Base-by-base conservation (phyloP, 2,888 invertebrate species). In the Chaetogeoica ovagalla region DNA sequence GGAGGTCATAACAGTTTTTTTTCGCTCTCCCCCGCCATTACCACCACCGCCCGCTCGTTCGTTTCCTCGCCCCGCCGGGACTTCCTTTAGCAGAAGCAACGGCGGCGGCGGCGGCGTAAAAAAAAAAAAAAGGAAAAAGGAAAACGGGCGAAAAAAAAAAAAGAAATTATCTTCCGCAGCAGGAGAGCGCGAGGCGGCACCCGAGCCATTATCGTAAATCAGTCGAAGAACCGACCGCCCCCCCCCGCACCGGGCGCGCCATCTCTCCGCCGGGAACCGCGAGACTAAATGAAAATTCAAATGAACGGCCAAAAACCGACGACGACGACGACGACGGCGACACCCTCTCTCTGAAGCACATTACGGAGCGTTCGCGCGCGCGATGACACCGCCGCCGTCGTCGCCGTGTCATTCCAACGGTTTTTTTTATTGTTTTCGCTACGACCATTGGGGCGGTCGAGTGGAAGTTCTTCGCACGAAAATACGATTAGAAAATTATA, bases 141-240 rank as follows among this genome's bases (percentile, higher is more conserved):
- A 69, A 69, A n/a, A 23, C 9, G 23, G 7, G n/a, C 60, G 21
- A 59, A 59, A 75, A 59, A 19, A 69, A 77, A 66, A 74, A 48
- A 81, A 81, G 74, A 81, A 81, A 81, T 79, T 79, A 79, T 79
- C 70, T 63, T 63, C 79, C 63, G 55, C 55, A 17, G 71, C 55
- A 30, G 68, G 59, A 48, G 68, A 39, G 68, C 57, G 30, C 13
- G 66, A 37, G 69, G 71, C 70, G 63, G 63, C 70, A 71, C 71
- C 79, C 79, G 79, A 52, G 71, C 79, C 79, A 79, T 79, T 79
- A 79, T 79, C 79, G 79, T 79, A 79, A 79, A 79, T 79, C 79
- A 79, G 79, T 79, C 79, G 79, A 71, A 79, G 70, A 71, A 21
- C 63, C n/a, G n/a, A n/a, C n/a, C n/a, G n/a, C n/a, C n/a, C n/a